phyloP scores from a whole-genome alignment of 2,888 invertebrate species.

The Protophormia terraenovae region DNA sequence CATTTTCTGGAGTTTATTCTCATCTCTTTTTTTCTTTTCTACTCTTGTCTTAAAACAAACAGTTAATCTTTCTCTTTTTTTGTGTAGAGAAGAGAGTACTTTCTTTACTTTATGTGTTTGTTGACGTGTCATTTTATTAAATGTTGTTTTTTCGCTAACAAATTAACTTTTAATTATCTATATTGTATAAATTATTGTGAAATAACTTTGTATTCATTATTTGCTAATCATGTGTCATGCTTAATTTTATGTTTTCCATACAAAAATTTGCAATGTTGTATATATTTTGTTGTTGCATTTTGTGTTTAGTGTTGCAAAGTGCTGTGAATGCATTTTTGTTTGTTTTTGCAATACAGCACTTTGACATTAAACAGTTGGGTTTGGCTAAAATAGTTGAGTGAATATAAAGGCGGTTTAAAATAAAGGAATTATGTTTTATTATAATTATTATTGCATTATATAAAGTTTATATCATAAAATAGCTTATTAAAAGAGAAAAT shows the following conservation, averaged over 20 bases:
- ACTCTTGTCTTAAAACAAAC: not conserved
- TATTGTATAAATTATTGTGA: not conserved
- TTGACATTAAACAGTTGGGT: not conserved
- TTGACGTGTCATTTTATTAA: conserved; percentile 72
- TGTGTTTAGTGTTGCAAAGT: not conserved
- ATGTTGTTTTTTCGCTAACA: not conserved
- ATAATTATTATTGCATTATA: too few species aligned
- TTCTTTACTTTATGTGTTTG: conserved; percentile 66
- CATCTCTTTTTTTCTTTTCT: not conserved
- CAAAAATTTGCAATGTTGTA: not conserved
- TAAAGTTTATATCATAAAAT: too few species aligned
- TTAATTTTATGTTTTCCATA: not conserved
- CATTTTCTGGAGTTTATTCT: conserved; percentile 34
- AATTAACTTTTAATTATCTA: not conserved
- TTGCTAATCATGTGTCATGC: not conserved
- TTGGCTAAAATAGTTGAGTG: too few species aligned
- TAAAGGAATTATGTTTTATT: too few species aligned
- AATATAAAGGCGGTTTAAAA: too few species aligned
- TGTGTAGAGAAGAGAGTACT: not conserved
- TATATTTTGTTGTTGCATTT: not conserved
- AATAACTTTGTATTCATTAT: not conserved
- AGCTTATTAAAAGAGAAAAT: too few species aligned
- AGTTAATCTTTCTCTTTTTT: conserved; percentile 28
- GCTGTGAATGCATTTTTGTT: not conserved
- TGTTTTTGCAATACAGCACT: not conserved